Conservation (phyloP, 2,888 invertebrate species). For the Hoplodrina blanda region DNA sequence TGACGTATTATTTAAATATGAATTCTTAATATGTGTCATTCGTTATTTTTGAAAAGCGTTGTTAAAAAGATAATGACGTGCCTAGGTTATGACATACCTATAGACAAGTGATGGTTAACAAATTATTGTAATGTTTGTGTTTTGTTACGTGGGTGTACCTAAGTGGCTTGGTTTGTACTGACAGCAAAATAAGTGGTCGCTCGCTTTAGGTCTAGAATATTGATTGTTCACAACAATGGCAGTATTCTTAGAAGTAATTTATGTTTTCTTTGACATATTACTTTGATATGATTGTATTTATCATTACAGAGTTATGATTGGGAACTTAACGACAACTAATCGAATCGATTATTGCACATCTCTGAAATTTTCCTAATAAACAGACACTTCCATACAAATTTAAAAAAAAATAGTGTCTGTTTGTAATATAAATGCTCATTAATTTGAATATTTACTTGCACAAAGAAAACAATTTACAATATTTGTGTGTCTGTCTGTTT, state of each 20-base stretch:
- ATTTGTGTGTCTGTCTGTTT: too few relatives aligned
- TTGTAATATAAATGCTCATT: too few relatives aligned
- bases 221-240: conserved; percentile 7
- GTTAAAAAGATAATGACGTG: conserved; percentile 25
- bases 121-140: conserved; percentile 24
- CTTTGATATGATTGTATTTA: background rate
- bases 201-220: conserved; percentile 34
- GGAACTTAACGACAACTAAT: background rate
- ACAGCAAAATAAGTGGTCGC: conserved; percentile 28
- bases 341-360: background rate
- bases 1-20: conserved; percentile 12
- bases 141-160: conserved; percentile 16
- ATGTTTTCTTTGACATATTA: background rate
- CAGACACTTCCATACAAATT: too few relatives aligned
- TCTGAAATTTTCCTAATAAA: too few relatives aligned
- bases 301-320: background rate
- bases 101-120: conserved; percentile 11
- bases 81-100: background rate
- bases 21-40: conserved; percentile 21
- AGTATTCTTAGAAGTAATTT: background rate
- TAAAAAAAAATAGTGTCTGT: too few relatives aligned
- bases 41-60: conserved; percentile 20
- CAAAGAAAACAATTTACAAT: too few relatives aligned
- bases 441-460: too few relatives aligned
- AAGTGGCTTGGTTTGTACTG: conserved; percentile 10